Base-by-base conservation (phyloP, 1,140 invertebrate species). In the Eumaeus atala region DNA sequence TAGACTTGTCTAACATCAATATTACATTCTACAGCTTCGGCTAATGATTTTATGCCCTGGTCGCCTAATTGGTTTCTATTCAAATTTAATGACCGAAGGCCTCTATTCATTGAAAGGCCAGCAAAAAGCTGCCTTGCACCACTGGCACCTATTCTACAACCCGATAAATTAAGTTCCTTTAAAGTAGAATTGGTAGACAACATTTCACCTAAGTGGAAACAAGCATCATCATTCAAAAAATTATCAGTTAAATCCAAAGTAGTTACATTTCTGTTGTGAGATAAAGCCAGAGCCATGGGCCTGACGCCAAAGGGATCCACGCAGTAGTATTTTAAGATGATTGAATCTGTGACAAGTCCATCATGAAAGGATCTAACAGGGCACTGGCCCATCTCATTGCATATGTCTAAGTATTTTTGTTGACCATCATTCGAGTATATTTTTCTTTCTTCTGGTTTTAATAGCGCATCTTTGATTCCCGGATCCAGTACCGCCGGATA, bases 401-500 rank as follows among this genome's bases (percentile, higher is more conserved):
- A 89, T 1, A 84, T 5, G 12, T 62, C 62, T 51, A 83, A 59
- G 53, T 89, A 89, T 56, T 80, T 64, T 40, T 78, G 75, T 55
- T 78, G 67, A 8, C 88, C 87, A 54, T 88, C 77, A 54, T 77
- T 72, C 33, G 86, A 64, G 59, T 76, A 84, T 10, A 64, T 58
- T 6, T 70, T 36, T 55, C 64, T 61, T 37, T 70, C 62, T 65
- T 87, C 81, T 56, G 72, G 75, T 57, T 70, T 66, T 12, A 83
- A 62, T 57, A 89, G 70, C 6, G 87, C 87, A 36, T 68, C 65
- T 33, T 72, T 59, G 14, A 89, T 84, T 9, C 88, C 87, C n/a
- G 89, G 89, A 64, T 89, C 87, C 54, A 51, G 38, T 5, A 89
- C 66, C 6, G 77, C 74, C 5, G 88, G 88, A 57, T 89, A 89